phyloP scores from a whole-genome alignment of 2,113 vertebrate species.

The Xiphias gladius region DNA sequence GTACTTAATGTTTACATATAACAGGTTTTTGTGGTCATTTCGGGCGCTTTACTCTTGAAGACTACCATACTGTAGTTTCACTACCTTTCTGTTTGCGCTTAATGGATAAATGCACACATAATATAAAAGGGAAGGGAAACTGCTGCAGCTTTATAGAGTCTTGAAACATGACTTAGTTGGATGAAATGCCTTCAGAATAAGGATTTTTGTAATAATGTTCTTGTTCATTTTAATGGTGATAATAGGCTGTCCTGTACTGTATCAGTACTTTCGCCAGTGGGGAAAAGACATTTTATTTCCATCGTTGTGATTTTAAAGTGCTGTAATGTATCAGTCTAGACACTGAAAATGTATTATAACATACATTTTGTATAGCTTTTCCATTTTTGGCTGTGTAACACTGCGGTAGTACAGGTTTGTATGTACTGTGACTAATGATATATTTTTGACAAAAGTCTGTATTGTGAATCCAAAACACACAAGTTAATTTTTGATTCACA shows the following conservation, averaged over 20 bases:
- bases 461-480: not conserved
- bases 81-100: not conserved
- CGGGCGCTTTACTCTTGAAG: not conserved
- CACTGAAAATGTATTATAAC: conserved; percentile 10
- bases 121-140: not conserved
- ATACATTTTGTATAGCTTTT: not conserved
- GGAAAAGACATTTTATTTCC: not conserved
- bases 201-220: not conserved
- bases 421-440: not conserved
- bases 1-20: not conserved
- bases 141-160: not conserved
- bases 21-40: not conserved
- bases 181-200: not conserved
- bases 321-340: conserved; percentile 12
- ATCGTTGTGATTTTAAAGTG: conserved; percentile 21
- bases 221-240: not conserved
- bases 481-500: not conserved
- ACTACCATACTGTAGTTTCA: not conserved
- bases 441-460: conserved; percentile 5
- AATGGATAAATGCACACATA: not conserved
- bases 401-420: not conserved
- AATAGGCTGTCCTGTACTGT: conserved; percentile 60
- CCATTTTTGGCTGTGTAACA: not conserved
- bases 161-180: not conserved
- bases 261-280: conserved; percentile 64